Base-by-base conservation (phyloP, 2,113 vertebrate genomes). In the Passer montanus region DNA sequence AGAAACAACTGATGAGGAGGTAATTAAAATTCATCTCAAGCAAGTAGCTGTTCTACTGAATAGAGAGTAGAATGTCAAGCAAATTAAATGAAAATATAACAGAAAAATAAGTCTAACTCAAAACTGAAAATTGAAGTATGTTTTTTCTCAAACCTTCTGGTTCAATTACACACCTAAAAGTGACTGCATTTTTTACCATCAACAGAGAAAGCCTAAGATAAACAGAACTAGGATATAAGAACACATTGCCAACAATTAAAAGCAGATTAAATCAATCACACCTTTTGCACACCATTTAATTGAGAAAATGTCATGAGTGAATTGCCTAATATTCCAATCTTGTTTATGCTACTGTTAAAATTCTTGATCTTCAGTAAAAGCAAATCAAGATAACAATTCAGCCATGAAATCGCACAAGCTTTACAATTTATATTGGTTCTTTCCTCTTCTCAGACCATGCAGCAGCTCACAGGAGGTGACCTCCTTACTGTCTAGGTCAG, bases 21-120 rank as follows among this genome's bases (percentile, higher is more conserved):
- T 74, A 95, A 97, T 89, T 97, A 91, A 97, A 97, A 97, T 98
- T 98, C 96, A 86, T 44, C 91, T 86, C 86, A 97, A 93, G 90
- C 83, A 94, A 96, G 81, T 76, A 90, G 94, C 87, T 95, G 68
- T 82, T 91, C 91, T 62, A 58, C 86, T 91, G 95, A 97, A 97
- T 97, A 94, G 76, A 93, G 93, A 97, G 44, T 56, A 87, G 97
- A 97, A 95, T 90, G 75, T 62, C 69, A 89, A 96, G 78, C 60
- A 95, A 97, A 96, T 94, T 92, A 94, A 97, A 96, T 78, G 86
- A 94, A 91, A 96, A 86, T 79, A 87, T 43, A 89, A 82, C 70
- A 93, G 78, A 94, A 93, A 86, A 88, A 81, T 73, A 96, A 89
- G 68, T 95, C 59, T 91, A 91, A 82, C 84, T 90, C 63, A 49